phyloP scores from a whole-genome alignment of 2,113 vertebrate species.

The Chroicocephalus ridibundus region DNA sequence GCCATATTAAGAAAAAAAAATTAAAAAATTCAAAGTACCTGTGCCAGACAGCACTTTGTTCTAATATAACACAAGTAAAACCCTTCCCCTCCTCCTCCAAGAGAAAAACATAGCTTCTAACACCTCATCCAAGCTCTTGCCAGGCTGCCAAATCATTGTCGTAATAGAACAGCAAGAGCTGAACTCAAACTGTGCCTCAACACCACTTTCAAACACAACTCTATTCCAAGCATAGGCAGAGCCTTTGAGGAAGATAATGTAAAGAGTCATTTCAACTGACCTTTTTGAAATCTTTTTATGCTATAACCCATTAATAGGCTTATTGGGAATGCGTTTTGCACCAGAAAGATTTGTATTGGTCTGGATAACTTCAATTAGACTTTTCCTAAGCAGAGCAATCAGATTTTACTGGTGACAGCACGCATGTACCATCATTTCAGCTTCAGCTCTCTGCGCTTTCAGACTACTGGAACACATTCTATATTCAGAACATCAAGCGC shows the following conservation, averaged over 20 bases:
- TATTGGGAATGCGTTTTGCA: background rate
- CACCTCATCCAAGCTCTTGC: background rate
- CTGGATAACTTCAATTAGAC: background rate
- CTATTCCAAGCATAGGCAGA: background rate
- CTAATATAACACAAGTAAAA: background rate
- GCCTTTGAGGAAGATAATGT: background rate
- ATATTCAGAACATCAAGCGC: background rate
- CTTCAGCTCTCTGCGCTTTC: background rate
- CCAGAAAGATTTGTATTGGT: background rate
- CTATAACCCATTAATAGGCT: background rate
- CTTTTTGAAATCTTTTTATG: background rate
- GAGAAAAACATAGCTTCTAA: background rate
- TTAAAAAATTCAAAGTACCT: background rate
- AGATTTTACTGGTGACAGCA: slow-evolving; percentile 15
- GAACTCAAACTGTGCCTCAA: slow-evolving; percentile 19
- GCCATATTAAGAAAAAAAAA: background rate
- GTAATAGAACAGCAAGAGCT: background rate
- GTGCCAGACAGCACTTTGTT: background rate
- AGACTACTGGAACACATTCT: background rate
- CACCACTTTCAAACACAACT: background rate
- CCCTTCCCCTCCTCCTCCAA: background rate
- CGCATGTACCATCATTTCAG: background rate
- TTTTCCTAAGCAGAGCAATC: background rate
- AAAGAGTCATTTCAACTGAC: slow-evolving; percentile 1
- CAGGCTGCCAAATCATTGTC: slow-evolving; percentile 11